Evolutionary conservation across 2,797 vertebrate species (phyloP), one percentile per base, ranked within the genome.

Genomic region (Acipenser oxyrinchus): DNA sequence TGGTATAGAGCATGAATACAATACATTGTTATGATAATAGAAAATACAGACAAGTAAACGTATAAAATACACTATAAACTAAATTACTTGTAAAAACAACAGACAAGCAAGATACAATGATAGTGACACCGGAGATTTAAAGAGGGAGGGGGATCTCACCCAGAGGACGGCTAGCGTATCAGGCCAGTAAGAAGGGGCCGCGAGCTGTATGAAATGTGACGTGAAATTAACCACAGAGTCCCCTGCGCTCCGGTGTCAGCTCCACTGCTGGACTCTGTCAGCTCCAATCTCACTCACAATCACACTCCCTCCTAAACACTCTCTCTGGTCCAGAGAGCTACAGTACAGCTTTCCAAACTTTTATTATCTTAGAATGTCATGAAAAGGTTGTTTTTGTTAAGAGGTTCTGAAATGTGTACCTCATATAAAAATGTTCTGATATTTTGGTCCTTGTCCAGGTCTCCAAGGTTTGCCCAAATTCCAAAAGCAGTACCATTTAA

Each of bases 231-330:
- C 70, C 70, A 70, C 61, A 66, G 68, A 74, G 66, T 57, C 69
- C 63, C 73, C 71, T 66, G 55, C 61, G 67, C 65, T 58, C 60
- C 2, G 49, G 66, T 76, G 78, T 78, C 75, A 73, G 65, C 71
- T 18, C 69, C 63, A 76, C 78, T 66, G 77, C 77, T 76, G 80
- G 79, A 81, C 78, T 71, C 72, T 77, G 72, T 83, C 76, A 84
- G 58, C 64, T 70, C 75, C 69, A 79, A 80, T 80, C 72, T 79
- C 74, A 71, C 72, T 79, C 74, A 82, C 77, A 76, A 65, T 52
- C 67, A 63, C 60, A 62, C 77, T 71, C 72, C 62, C 72, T 79
- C 69, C 70, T 76, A 58, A 11, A 58, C 55, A n/a, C 55, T 58
- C 55, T 5, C 55, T 13, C 55, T 10, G 6, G 37, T 37, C 37